A percentile compares a stretch with the other conserved stretches of the same genome.
These are phyloP conservation scores for Eristalis tenax DNA, from an alignment of 2,888 invertebrate species.

Conservation along the genomic window DNA sequence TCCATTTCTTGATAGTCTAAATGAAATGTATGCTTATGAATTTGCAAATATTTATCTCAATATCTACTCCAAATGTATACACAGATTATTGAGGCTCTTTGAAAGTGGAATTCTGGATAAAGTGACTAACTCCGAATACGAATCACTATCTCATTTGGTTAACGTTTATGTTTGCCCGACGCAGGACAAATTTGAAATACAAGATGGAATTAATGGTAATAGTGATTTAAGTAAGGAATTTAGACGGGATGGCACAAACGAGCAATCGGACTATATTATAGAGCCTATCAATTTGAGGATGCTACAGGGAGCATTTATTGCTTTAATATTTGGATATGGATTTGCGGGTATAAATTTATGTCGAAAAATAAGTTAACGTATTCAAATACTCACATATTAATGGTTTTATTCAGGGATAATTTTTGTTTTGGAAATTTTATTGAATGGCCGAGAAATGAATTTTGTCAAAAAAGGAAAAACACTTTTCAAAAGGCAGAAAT, in stretches of 20 bases:
- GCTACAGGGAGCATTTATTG: slow-evolving; percentile 88
- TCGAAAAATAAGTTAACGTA: not conserved
- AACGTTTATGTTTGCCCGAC: slow-evolving; percentile 75
- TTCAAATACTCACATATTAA: too few relatives aligned
- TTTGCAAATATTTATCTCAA: not conserved
- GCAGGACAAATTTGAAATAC: slow-evolving; percentile 26
- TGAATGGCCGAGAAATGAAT: not conserved
- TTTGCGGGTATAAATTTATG: slow-evolving; percentile 81
- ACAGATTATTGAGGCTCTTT: slow-evolving; percentile 87
- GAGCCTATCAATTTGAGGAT: slow-evolving; percentile 87
- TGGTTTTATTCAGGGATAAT: slow-evolving; percentile 24
- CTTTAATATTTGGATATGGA: slow-evolving; percentile 85
- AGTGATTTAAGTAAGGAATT: slow-evolving; percentile 23
- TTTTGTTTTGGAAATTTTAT: slow-evolving; percentile 43
- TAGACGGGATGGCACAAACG: slow-evolving; percentile 14
- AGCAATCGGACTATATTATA: slow-evolving; percentile 77
- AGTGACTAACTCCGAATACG: slow-evolving; percentile 89
- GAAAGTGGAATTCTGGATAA: slow-evolving; percentile 89
- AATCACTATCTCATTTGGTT: slow-evolving; percentile 84
- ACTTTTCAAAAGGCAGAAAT: not conserved
- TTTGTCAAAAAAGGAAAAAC: not conserved
- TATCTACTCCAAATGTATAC: not conserved
- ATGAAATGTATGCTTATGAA: slow-evolving; percentile 84
- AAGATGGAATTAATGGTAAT: slow-evolving; percentile 26
- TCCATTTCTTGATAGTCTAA: slow-evolving; percentile 88